A percentile compares a stretch with the other conserved stretches of the same genome.
These are phyloP conservation scores for Dynastes grantii DNA, from an alignment of 2,888 invertebrate genomes.

Conservation along the genomic window DNA sequence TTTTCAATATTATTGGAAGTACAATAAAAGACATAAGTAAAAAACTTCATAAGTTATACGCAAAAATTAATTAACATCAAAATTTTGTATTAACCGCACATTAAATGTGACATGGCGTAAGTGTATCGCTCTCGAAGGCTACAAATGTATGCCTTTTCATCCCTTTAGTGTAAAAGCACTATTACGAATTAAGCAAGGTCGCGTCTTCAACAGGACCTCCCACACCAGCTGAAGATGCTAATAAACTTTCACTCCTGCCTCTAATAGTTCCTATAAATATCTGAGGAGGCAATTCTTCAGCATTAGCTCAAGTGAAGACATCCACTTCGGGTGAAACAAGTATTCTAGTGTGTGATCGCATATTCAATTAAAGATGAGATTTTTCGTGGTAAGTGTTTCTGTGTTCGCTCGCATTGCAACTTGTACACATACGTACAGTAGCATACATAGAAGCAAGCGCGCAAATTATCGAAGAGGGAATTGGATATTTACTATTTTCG, in stretches of 20 bases:
- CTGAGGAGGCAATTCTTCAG: conserved; percentile 55
- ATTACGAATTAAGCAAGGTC: conserved; percentile 45
- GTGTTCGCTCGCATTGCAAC: not conserved
- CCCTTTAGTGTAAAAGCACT: conserved; percentile 33
- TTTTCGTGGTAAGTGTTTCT: conserved; percentile 53
- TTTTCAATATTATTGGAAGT: too few relatives aligned
- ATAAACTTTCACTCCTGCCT: conserved; percentile 58
- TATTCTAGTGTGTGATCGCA: conserved; percentile 39
- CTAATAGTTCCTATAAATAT: conserved; percentile 57
- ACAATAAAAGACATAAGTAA: too few relatives aligned
- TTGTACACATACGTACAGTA: not conserved
- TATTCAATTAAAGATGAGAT: conserved; percentile 51
- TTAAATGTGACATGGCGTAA: not conserved
- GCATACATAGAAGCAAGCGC: not conserved
- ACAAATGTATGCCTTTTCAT: conserved; percentile 20
- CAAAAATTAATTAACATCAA: too few relatives aligned
- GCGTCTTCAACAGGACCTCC: conserved; percentile 53
- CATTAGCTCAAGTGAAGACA: conserved; percentile 58
- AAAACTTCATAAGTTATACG: too few relatives aligned
- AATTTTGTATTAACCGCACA: too few relatives aligned
- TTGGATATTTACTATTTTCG: conserved; percentile 34
- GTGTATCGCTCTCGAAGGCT: not conserved
- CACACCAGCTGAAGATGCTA: conserved; percentile 57
- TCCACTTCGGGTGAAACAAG: conserved; percentile 52
- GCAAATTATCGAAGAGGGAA: conserved; percentile 20